Base-by-base conservation (phyloP, 2,888 invertebrate species). In the Candidula unifasciata region DNA sequence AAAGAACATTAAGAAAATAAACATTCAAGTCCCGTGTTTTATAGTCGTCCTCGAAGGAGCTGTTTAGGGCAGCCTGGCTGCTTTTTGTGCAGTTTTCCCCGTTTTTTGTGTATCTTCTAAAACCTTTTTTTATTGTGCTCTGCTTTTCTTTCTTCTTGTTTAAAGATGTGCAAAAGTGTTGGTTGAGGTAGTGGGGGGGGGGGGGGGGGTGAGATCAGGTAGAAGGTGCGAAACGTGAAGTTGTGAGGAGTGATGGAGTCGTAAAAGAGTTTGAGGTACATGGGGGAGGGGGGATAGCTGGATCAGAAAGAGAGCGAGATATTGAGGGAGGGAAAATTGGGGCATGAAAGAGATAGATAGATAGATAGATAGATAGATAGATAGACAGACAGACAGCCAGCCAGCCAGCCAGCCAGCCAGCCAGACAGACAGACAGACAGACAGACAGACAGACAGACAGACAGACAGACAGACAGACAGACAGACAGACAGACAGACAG, bases 1-100 rank as follows among this genome's bases (percentile, higher is more conserved):
- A 21, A 74, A 57, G 44, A 57, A 33, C 74, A 74, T 74, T 74
- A 74, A 74, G 30, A 30, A 74, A 74, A 74, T 74, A 74, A 74
- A 74, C 74, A 74, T 74, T 52, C 73, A 18, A 37, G 24, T 44
- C 44, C 52, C n/a, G 3, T 37, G 73, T 35, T 73, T 73, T 73
- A n/a, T 35, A 69, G 68, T 52, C 10, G 30, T 10, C 33, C 30
- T 44, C 44, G 8, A 13, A 44, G 44, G 44, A 6, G 44, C 44
- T 44, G 44, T 44, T 44, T 44, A 44, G 44, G 44, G 2, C 44
- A 44, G 13, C 44, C 44, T 44, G 13, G 8, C 44, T 44, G 13
- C 44, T 44, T 44, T 44, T 44, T 44, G 44, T 44, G 44, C 44
- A 44, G 44, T 44, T 44, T n/a, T 44, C 1, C 44, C 44, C 6